phyloP scores from a whole-genome alignment of 2,888 invertebrate genomes.

The Drosophila merina region DNA sequence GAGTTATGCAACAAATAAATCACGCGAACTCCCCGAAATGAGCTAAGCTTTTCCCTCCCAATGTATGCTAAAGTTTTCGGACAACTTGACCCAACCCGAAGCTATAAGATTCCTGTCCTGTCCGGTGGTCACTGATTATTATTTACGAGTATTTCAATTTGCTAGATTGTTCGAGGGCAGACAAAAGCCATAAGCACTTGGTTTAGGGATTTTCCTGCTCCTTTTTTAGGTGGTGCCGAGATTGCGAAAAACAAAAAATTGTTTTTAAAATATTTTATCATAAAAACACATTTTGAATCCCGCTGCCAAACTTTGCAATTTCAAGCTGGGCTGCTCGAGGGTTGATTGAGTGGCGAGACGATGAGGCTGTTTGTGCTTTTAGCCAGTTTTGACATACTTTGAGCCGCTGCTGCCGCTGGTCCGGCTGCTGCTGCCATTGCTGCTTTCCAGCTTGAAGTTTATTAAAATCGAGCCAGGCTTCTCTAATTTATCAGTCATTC shows the following conservation, averaged over 20 bases:
- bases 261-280: conserved; percentile 64
- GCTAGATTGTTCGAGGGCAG: conserved; percentile 39
- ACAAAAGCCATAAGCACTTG: conserved; percentile 58
- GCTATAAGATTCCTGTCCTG: conserved; percentile 18
- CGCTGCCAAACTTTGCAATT: conserved; percentile 47
- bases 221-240: not conserved
- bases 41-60: conserved; percentile 36
- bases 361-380: conserved; percentile 44
- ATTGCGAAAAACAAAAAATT: conserved; percentile 47
- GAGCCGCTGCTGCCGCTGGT: not conserved
- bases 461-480: conserved; percentile 51
- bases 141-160: conserved; percentile 62
- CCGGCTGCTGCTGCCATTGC: too few species aligned
- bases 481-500: conserved; percentile 63
- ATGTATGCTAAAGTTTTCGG: conserved; percentile 38
- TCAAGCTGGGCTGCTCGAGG: conserved; percentile 27
- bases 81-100: conserved; percentile 34
- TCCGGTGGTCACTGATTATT: conserved; percentile 52
- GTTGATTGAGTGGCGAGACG: conserved; percentile 17
- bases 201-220: conserved; percentile 14
- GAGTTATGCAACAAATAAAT: conserved; percentile 73
- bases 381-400: conserved; percentile 54
- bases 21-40: conserved; percentile 64
- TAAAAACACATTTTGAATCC: conserved; percentile 51
- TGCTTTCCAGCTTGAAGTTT: conserved; percentile 46